phyloP scores from a whole-genome alignment of 2,888 invertebrate species.

The Zeuzera pyrina region DNA sequence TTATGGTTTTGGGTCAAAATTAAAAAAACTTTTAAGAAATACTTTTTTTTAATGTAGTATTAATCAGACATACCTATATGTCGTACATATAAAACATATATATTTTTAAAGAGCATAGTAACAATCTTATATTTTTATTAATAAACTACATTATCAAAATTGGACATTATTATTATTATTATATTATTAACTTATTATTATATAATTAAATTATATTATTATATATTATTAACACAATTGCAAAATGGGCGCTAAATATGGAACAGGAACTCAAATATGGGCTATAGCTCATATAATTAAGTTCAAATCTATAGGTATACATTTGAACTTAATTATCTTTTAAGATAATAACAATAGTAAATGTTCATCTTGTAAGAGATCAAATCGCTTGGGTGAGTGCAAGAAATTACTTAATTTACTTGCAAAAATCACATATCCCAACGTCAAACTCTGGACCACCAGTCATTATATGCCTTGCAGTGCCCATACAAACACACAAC shows the following conservation, averaged over 20 bases:
- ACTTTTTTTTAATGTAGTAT: not conserved
- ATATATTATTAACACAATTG: conserved; percentile 9
- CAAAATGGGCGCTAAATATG: conserved; percentile 11
- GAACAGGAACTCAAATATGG: conserved; percentile 10
- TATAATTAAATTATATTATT: too few relatives aligned
- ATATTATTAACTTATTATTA: too few relatives aligned
- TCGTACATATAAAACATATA: too few relatives aligned
- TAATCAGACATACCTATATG: not conserved
- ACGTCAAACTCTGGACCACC: conserved; percentile 1
- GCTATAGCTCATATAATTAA: not conserved
- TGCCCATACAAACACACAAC: too few relatives aligned
- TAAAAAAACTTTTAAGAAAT: not conserved
- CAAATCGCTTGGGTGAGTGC: conserved; percentile 1
- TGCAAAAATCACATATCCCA: too few relatives aligned
- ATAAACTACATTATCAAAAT: not conserved
- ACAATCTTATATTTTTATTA: conserved; percentile 1
- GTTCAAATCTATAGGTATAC: too few relatives aligned
- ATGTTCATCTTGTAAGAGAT: conserved; percentile 4
- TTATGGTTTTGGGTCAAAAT: too few relatives aligned
- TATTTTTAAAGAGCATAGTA: not conserved
- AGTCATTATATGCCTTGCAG: conserved; percentile 1
- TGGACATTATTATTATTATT: too few relatives aligned
- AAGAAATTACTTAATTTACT: not conserved
- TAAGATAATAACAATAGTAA: conserved; percentile 3
- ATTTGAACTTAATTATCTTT: conserved; percentile 1